Evolutionary conservation across 2,888 invertebrate genomes (phyloP).

Genomic region (Protophormia terraenovae): DNA sequence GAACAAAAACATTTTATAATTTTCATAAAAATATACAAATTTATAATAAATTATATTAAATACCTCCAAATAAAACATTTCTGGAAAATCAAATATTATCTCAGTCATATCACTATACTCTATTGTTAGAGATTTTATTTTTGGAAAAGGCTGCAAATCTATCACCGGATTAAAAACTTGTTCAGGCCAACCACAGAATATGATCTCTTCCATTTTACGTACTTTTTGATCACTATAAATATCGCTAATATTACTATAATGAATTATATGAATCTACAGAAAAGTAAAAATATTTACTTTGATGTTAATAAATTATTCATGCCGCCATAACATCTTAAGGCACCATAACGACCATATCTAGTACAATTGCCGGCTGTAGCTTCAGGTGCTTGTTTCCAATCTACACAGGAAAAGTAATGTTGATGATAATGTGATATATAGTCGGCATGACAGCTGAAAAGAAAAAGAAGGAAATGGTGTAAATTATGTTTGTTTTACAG

Average conservation of each 20-base stretch:
- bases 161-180: slow-evolving; percentile 75
- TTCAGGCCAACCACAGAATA: slow-evolving; percentile 79
- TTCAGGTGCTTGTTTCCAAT: slow-evolving; percentile 76
- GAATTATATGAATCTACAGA: not conserved
- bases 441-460: slow-evolving; percentile 51
- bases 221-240: slow-evolving; percentile 69
- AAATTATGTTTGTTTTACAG: not conserved
- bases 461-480: not conserved
- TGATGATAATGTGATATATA: slow-evolving; percentile 69
- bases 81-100: slow-evolving; percentile 78
- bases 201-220: slow-evolving; percentile 72
- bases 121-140: slow-evolving; percentile 76
- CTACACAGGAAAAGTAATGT: slow-evolving; percentile 72
- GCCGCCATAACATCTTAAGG: slow-evolving; percentile 77
- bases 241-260: not conserved
- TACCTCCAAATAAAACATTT: slow-evolving; percentile 76
- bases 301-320: slow-evolving; percentile 76
- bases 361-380: slow-evolving; percentile 77
- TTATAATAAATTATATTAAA: not conserved
- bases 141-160: slow-evolving; percentile 76
- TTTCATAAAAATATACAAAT: not conserved
- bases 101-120: slow-evolving; percentile 78
- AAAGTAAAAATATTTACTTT: slow-evolving; percentile 69
- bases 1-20: not conserved
- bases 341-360: slow-evolving; percentile 71